phyloP scores from a whole-genome alignment of 2,888 invertebrate genomes.

The Plebejus argus region DNA sequence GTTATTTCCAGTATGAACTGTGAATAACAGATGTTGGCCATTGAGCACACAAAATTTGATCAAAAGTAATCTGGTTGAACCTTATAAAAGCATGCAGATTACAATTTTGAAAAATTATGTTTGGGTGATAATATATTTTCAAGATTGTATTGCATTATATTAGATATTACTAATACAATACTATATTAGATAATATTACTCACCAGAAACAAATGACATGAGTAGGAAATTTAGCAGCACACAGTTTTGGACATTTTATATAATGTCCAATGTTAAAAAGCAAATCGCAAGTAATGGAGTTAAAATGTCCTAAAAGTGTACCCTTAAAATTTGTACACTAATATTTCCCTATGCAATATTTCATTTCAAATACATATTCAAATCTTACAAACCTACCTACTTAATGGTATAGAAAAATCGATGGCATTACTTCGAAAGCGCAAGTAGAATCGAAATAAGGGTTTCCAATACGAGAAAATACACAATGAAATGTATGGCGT shows the following conservation, averaged over 20 bases:
- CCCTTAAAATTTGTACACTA: not conserved
- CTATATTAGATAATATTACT: no score
- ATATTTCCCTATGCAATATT: not conserved
- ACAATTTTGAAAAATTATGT: not conserved
- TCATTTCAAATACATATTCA: conserved; percentile 5
- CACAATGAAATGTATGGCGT: conserved; percentile 48
- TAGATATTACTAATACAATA: no score
- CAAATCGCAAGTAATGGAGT: not conserved
- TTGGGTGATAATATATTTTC: not conserved
- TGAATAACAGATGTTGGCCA: no score
- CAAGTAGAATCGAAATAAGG: conserved; percentile 48
- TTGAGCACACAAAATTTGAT: no score
- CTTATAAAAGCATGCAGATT: not conserved
- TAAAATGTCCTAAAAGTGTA: not conserved
- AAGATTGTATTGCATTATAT: no score
- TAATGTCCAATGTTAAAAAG: no score
- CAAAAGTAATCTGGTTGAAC: no score
- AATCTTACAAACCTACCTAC: conserved; percentile 32
- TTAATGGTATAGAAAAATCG: conserved; percentile 44
- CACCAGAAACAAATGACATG: not conserved
- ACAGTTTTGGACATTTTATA: no score
- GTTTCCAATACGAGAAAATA: conserved; percentile 45
- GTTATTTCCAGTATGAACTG: no score
- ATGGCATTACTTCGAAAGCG: conserved; percentile 48
- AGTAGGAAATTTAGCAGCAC: no score